Evolutionary conservation across 2,113 vertebrate species (phyloP).

Genomic region (Thalassoma bifasciatum): DNA sequence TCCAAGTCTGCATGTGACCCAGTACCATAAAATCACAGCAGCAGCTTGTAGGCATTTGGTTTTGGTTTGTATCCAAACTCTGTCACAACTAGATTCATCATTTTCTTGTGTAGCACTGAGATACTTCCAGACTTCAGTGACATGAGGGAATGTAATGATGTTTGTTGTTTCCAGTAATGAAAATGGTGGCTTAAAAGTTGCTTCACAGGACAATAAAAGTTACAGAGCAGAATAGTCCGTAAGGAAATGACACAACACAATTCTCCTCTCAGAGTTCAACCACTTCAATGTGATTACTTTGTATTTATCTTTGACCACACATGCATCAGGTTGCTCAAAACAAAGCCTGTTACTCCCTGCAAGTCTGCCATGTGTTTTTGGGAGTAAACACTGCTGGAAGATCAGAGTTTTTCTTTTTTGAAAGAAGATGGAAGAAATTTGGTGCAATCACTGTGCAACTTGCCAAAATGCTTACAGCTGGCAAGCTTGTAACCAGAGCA

Average conservation of each 20-base stretch:
- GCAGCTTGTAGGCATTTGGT: neutral
- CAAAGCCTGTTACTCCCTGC: neutral
- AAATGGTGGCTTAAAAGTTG: conserved; percentile 17
- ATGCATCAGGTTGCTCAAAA: neutral
- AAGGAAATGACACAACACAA: neutral
- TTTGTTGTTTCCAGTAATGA: conserved; percentile 38
- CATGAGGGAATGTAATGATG: conserved; percentile 33
- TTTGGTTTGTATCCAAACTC: conserved; percentile 27
- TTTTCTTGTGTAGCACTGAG: neutral
- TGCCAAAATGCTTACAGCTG: conserved; percentile 38
- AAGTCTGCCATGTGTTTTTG: neutral
- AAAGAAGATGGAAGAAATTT: conserved; percentile 18
- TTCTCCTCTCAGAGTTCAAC: too few relatives aligned
- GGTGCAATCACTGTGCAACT: conserved; percentile 32
- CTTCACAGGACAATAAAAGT: conserved; percentile 17
- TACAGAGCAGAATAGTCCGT: neutral
- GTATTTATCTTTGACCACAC: neutral
- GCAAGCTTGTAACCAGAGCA: conserved; percentile 8
- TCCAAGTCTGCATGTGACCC: neutral
- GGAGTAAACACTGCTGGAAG: conserved; percentile 19
- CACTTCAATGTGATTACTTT: too few relatives aligned
- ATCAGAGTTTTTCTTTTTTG: conserved; percentile 22
- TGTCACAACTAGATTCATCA: neutral
- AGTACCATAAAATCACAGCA: neutral
- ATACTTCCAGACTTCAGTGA: conserved; percentile 25